Base-by-base conservation (phyloP, 1,140 invertebrate genomes). In the Acyrthosiphon pisum region DNA sequence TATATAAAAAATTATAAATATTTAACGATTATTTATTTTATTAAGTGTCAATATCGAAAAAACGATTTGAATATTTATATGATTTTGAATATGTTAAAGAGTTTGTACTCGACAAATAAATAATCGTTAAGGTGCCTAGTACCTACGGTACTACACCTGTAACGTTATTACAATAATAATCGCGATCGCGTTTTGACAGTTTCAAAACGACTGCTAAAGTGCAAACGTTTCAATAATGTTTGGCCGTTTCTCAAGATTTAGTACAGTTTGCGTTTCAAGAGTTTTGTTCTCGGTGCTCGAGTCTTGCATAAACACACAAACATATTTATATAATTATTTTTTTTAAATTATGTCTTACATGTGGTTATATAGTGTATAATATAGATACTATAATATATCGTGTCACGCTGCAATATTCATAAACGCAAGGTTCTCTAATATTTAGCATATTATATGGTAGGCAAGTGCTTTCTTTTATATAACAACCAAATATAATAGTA, bases 401-500 rank as follows among this genome's bases (percentile, higher is more conserved):
- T 68, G 89, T 44, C 35, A 90, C 87, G 87, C n/a, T 22, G 26
- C 6, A 68, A 68, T 68, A 68, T 90, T 68, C 53, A 18, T 60
- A 56, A 30, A 37, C 23, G 88, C 0, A 18, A 90, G 37, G 14
- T 68, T 53, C 37, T 30, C n/a, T 90, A 8, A 23, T 20, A 76
- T 46, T 60, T 56, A 60, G 20, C 37, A 90, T 90, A 56, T 87
- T 35, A 68, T 90, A 46, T 44, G 53, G 23, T 26, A 41, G 41
- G 41, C 41, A 68, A 90, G 56, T 90, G 56, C 56, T 90, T 90
- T 90, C 89, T 90, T 90, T 56, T 46, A 44, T 60, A 44, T 30
- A 89, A 60, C 88, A 30, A 30, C 18, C 30, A 35, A 7, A 91
- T 18, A 35, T 41, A n/a, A 26, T 30, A 22, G 68, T 35, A 91